Conservation (phyloP, 2,113 vertebrate genomes). For the Crocuta crocuta region DNA sequence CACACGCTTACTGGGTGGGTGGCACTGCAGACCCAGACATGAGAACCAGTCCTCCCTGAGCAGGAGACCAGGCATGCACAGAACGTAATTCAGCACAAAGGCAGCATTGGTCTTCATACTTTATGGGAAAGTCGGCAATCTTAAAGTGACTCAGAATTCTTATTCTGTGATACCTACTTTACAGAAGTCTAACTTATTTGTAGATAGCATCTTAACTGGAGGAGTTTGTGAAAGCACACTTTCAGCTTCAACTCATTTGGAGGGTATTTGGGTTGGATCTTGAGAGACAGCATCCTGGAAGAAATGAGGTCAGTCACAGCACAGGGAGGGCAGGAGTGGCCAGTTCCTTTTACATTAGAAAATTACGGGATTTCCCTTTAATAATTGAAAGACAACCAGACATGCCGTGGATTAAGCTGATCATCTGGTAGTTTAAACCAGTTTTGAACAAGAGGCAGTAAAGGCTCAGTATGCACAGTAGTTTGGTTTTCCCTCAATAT, state of each 20-base stretch:
- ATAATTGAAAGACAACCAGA: slow-evolving; percentile 29
- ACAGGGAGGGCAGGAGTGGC: neutral
- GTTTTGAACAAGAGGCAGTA: slow-evolving; percentile 47
- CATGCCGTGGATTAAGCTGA: slow-evolving; percentile 44
- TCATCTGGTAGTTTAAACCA: slow-evolving; percentile 7
- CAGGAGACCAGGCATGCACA: neutral
- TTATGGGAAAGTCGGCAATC: neutral
- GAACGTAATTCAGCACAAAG: neutral
- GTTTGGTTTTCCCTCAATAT: neutral
- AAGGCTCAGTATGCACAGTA: neutral
- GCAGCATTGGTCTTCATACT: neutral
- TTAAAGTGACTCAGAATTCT: neutral
- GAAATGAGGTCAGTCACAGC: slow-evolving; percentile 63
- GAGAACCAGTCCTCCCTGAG: neutral
- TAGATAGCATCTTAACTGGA: neutral
- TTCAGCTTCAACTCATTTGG: neutral
- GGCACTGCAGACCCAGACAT: neutral
- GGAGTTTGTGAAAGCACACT: slow-evolving; percentile 32
- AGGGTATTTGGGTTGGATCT: slow-evolving; percentile 52
- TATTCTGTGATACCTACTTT: neutral
- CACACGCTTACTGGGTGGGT: neutral
- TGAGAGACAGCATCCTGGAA: neutral
- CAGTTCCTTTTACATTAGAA: slow-evolving; percentile 30
- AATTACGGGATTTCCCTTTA: slow-evolving; percentile 45
- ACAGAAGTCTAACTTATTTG: neutral